Evolutionary conservation across 1,140 invertebrate genomes (phyloP), one percentile per base, ranked within the genome.

Genomic region (Aleiodes sp.): DNA sequence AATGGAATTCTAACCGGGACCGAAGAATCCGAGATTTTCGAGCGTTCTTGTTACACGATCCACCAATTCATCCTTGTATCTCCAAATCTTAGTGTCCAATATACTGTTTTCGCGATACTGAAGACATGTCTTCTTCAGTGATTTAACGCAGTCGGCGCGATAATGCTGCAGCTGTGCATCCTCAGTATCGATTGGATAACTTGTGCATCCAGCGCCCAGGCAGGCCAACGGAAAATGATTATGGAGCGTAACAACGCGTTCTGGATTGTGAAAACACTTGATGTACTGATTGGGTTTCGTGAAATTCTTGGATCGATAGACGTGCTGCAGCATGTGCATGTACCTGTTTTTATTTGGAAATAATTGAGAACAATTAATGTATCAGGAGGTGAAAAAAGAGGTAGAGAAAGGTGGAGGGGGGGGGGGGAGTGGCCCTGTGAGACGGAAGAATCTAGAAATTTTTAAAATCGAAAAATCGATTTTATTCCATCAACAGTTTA

Each of bases 281-380:
- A 97, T 93, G 83, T 96, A 97, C 82, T 95, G 93, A 72, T 95
- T 94, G 0, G 95, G 95, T 84, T 96, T 96, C 0, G 95, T 97
- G 83, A 95, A 97, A 85, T 97, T 97, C 77, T 91, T 92, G 52
- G 94, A 92, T 6, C 95, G 89, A 78, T 96, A 95, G 3, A 97
- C 95, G 83, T 97, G 96, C 84, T 96, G 95, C 75, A 97, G 80
- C 95, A 97, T 97, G 83, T 98, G 95, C 91, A 97, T 92, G 81
- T 97, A 97, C 69, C 84, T 86, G 68, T 8, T 16, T 16, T 16
- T 6, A 41, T 41, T 6, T 35, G 33, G 33, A 35, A 16, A n/a
- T n/a, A n/a, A n/a, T n/a, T n/a, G n/a, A n/a, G n/a, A n/a, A n/a
- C n/a, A n/a, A n/a, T n/a, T n/a, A n/a, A n/a, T n/a, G n/a, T n/a